These are phyloP conservation scores for Sinonovacula constricta DNA, from an alignment of 1,140 invertebrate species.

Conservation along the genomic window DNA sequence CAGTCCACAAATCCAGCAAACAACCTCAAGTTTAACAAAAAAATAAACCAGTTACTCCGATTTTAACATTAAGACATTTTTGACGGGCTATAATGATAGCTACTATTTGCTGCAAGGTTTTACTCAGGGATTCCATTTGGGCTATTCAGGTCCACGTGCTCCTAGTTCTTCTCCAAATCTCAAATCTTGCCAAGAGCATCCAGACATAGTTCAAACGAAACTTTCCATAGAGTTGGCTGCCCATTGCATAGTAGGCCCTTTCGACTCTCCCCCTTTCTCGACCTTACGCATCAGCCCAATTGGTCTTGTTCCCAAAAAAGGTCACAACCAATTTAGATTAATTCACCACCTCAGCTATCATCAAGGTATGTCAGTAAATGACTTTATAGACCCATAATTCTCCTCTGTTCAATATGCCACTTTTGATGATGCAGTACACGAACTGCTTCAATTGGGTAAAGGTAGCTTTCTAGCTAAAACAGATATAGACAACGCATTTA, in stretches of 20 bases:
- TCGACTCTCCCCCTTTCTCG: background rate
- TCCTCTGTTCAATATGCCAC: slow-evolving; percentile 9
- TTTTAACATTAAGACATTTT: background rate
- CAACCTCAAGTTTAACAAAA: too few species aligned
- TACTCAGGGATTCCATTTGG: too few species aligned
- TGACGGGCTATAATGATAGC: too few species aligned
- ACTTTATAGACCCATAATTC: slow-evolving; percentile 19
- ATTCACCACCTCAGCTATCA: slow-evolving; percentile 18
- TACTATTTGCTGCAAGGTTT: too few species aligned
- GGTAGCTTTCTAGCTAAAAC: slow-evolving; percentile 3
- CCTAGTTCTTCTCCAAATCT: too few species aligned
- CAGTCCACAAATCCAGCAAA: background rate
- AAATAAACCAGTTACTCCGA: too few species aligned
- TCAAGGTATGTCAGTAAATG: slow-evolving; percentile 21
- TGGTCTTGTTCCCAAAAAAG: slow-evolving; percentile 27
- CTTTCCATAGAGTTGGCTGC: background rate
- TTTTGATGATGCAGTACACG: slow-evolving; percentile 19
- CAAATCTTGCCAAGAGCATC: too few species aligned
- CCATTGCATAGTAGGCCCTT: background rate
- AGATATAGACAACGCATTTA: slow-evolving; percentile 4
- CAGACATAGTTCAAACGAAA: too few species aligned
- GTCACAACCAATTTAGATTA: background rate
- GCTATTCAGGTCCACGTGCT: too few species aligned
- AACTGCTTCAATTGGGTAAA: background rate
- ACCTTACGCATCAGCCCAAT: slow-evolving; percentile 2